Base-by-base conservation (phyloP, 2,797 vertebrate species). In the Lophius americanus region DNA sequence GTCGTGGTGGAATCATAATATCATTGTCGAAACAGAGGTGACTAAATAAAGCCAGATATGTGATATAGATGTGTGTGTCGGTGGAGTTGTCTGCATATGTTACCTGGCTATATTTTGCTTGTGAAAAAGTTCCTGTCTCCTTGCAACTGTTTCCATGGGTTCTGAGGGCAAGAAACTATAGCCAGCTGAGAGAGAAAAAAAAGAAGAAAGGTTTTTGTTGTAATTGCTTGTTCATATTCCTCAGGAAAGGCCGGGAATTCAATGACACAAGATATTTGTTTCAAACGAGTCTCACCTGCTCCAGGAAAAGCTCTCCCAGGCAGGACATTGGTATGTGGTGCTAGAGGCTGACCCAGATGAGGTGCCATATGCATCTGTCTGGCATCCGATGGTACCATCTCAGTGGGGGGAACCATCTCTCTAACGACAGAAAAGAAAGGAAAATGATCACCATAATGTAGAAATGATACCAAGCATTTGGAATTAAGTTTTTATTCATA, bases 81-180 rank as follows among this genome's bases (percentile, higher is more conserved):
- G 44, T 62, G 64, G 49, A 58, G 51, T 4, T 67, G 10, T 68
- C 38, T 42, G 43, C 6, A 55, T 0, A 10, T 57, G 38, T 72
- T 94, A 99, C 97, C 97, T 98, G 91, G 95, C 95, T 78, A 96
- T 94, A 75, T 95, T 97, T 90, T 97, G 97, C 85, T 98, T 98
- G 86, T 97, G 96, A 86, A 96, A 92, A 61, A 98, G 81, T 84
- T 99, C 97, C 82, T 98, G 97, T 90, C 96, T 94, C 85, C 96
- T 95, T 73, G 95, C 93, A 88, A 96, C 85, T 55, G 95, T 93
- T 88, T 98, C 97, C 93, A 98, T 89, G 73, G 96, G 94, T 82
- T 99, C 96, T 10, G 95, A 91, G 60, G 95, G 96, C 70, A 98
- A 83, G 86, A 97, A 95, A 60, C 93, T 88, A 43, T 96, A 99